Conservation (phyloP, 2,797 vertebrate species). For the Esox masquinongy region DNA sequence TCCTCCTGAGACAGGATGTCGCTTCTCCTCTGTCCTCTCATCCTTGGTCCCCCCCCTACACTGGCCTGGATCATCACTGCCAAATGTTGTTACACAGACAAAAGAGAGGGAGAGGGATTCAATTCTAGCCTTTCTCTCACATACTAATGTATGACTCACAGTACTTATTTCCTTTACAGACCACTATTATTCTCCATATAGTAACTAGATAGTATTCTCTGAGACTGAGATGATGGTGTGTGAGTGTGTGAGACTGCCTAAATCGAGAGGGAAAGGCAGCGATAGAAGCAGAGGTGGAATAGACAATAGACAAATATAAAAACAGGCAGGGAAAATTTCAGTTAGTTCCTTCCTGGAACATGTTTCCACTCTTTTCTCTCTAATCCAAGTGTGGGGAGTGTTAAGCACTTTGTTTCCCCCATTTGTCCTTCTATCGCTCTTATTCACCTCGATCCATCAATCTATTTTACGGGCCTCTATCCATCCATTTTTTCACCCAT, state of each 20-base stretch:
- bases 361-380: background rate
- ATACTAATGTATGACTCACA: background rate
- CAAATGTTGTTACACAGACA: background rate
- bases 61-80: background rate
- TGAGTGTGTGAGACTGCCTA: conserved; percentile 14
- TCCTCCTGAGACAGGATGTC: no score
- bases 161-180: background rate
- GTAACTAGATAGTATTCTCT: background rate
- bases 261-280: background rate
- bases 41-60: background rate
- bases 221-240: background rate
- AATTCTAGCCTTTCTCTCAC: background rate
- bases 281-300: background rate
- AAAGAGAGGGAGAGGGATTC: background rate
- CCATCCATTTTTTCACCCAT: no score
- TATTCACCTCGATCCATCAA: background rate
- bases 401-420: background rate
- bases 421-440: background rate
- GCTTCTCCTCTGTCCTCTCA: background rate
- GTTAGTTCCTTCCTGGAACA: background rate
- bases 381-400: background rate
- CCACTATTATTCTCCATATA: background rate
- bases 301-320: background rate
- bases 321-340: background rate
- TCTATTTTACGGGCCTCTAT: no score